Evolutionary conservation across 2,797 vertebrate genomes (phyloP).

Genomic region (Echeneis naucrates): DNA sequence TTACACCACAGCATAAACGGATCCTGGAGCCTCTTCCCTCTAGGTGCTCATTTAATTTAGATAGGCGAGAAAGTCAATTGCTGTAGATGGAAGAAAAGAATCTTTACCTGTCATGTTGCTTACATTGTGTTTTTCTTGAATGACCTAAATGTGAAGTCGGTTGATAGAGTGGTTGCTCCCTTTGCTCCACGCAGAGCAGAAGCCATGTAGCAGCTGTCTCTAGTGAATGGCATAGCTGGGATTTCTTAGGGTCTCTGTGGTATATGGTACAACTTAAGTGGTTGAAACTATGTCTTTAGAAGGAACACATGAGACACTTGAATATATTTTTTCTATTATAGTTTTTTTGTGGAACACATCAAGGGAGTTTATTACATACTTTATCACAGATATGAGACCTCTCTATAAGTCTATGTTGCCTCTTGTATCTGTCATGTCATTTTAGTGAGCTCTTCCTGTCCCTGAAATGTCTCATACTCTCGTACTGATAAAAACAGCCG

Average conservation of each 20-base stretch:
- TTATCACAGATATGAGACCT: background rate
- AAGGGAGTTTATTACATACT: background rate
- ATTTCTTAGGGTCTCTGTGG: slow-evolving; percentile 64
- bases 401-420: background rate
- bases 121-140: background rate
- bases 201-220: slow-evolving; percentile 70
- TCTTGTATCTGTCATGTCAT: background rate
- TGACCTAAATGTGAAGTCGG: slow-evolving; percentile 21
- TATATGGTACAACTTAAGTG: slow-evolving; percentile 34
- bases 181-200: slow-evolving; percentile 20
- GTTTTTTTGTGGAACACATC: background rate
- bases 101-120: slow-evolving; percentile 14
- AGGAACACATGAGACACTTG: slow-evolving; percentile 13
- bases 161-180: slow-evolving; percentile 35
- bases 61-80: background rate
- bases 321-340: slow-evolving; percentile 14
- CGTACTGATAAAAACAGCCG: slow-evolving; percentile 58
- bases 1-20: slow-evolving; percentile 20
- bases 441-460: slow-evolving; percentile 6
- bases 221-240: slow-evolving; percentile 75
- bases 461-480: slow-evolving; percentile 22
- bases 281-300: slow-evolving; percentile 43
- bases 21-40: no score
- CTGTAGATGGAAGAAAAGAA: background rate
- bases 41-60: slow-evolving; percentile 23